Evolutionary conservation across 1,140 invertebrate genomes (phyloP), one percentile per base, ranked within the genome.

Genomic region (Ceratitis capitata): DNA sequence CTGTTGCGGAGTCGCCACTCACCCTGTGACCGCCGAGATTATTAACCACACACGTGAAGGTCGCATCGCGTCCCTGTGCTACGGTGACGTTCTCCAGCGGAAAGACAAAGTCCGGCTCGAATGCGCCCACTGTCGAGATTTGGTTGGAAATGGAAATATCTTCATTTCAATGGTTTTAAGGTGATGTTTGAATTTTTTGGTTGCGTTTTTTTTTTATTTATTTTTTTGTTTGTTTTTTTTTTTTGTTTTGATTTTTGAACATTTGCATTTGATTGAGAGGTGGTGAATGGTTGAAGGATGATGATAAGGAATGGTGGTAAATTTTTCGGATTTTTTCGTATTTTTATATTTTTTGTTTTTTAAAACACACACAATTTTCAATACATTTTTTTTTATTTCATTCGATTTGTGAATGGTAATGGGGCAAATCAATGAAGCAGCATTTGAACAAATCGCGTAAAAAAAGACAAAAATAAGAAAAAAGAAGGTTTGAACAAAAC

Each of bases 21-120:
- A 97, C 96, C 96, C 96, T 96, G 94, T 97, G 96, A 95, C 96
- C 96, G 91, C 96, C 96, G 90, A 98, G 94, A 94, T 97, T 97
- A 93, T 96, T 97, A 88, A 98, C 96, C 89, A 97, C 95, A 90
- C 97, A 97, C 86, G 96, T 97, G 93, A 98, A 97, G 88, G 96
- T 96, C 86, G 96, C 97, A 86, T 97, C 96, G 88, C 96, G 94
- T 82, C 97, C 96, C 92, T 97, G 96, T 82, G 96, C 94, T 87
- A 97, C 96, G 86, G 96, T 97, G 92, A 97, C 94, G 93, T 97
- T 97, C 93, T 96, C 95, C 93, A 97, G 92, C 51, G 96, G 96
- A 89, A 95, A 95, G 87, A 95, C 94, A 93, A 97, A 98, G 92
- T 97, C 96, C 90, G 96, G 97, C 92, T 96, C 96, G 92, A 96